Percentiles rank a stretch among this genome's conserved stretches.
Conservation (phyloP, 2,113 vertebrate genomes). For the Cottus gobio region DNA sequence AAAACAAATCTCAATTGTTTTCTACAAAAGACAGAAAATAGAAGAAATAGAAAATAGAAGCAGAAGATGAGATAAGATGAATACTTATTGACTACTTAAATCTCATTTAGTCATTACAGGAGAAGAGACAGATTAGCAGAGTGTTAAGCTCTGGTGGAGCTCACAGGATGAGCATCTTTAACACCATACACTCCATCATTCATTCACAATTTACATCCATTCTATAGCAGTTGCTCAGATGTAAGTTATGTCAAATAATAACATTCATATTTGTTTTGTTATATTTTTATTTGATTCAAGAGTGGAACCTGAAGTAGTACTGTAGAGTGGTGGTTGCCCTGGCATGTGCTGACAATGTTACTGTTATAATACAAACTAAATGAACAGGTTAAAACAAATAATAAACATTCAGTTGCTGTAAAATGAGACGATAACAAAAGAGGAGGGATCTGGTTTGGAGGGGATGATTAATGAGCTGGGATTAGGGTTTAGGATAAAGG, state of each 20-base stretch:
- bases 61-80: background rate
- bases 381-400: background rate
- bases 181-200: background rate
- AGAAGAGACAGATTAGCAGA: slow-evolving; percentile 9
- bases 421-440: background rate
- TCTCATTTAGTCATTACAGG: slow-evolving; percentile 16
- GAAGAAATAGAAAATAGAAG: background rate
- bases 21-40: background rate
- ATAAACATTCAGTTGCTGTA: too few relatives aligned
- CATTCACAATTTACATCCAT: background rate
- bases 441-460: background rate
- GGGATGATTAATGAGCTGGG: background rate
- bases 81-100: slow-evolving; percentile 12
- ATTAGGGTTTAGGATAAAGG: background rate
- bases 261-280: background rate
- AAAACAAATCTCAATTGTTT: background rate
- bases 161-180: background rate
- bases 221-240: background rate
- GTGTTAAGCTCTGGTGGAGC: background rate
- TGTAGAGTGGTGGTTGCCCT: background rate
- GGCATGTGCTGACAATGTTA: too few relatives aligned
- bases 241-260: background rate
- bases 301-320: background rate
- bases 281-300: background rate
- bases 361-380: background rate